Percentiles rank a stretch among this genome's conserved stretches.
These are phyloP conservation scores for Myotis vivesi DNA, from an alignment of 2,797 vertebrate genomes.

Conservation along the genomic window DNA sequence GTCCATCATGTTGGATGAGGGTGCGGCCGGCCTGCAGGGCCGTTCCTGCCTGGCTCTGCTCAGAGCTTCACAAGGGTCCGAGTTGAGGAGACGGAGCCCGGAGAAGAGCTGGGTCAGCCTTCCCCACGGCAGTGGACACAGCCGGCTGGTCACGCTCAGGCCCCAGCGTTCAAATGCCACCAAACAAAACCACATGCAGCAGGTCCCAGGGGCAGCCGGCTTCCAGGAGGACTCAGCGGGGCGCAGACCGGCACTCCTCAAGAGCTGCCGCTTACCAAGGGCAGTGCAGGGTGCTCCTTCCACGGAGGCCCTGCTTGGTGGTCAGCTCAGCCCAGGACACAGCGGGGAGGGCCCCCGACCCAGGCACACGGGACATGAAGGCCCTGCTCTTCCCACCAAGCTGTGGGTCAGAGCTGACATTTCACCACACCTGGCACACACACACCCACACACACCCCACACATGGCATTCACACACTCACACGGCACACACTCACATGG, in stretches of 20 bases:
- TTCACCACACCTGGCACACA: background rate
- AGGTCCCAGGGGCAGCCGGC: background rate
- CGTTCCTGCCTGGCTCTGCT: background rate
- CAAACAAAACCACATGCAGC: background rate
- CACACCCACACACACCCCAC: too few relatives aligned
- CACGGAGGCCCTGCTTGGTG: background rate
- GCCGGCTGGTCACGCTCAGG: background rate
- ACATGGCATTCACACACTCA: too few relatives aligned
- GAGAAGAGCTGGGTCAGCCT: background rate
- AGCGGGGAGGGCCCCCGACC: rapidly evolving
- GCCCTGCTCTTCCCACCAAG: background rate
- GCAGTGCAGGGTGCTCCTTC: background rate
- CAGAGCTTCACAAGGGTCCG: background rate
- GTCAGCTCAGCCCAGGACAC: rapidly evolving
- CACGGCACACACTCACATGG: background rate
- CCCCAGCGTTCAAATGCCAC: background rate
- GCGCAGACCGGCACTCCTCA: background rate
- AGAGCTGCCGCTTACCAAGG: background rate
- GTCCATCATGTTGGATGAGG: background rate
- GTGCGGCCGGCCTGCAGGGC: background rate
- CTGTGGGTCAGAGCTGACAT: background rate
- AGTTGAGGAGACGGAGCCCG: background rate
- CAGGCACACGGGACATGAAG: background rate
- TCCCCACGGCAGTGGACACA: background rate
- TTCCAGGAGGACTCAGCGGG: background rate